phyloP scores from a whole-genome alignment of 92 coral and sea anemone species.

The Paragorgia papillata region DNA sequence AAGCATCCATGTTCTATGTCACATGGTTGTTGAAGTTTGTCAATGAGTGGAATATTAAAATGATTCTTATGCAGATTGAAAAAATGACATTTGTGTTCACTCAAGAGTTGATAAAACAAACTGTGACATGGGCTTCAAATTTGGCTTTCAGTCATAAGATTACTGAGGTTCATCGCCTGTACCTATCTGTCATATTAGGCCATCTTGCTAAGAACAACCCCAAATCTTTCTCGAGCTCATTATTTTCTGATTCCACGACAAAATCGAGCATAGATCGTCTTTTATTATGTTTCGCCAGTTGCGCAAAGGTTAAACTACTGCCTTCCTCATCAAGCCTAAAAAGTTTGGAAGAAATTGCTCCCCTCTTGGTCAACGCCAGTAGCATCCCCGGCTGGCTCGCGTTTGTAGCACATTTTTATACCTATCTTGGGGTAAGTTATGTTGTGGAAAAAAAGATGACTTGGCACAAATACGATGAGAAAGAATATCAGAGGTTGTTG shows the following conservation, averaged over 20 bases:
- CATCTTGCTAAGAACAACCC: not conserved
- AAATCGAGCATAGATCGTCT: constrained; percentile 18
- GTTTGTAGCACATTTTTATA: constrained; percentile 27
- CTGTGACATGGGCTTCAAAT: not conserved
- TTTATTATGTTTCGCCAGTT: not conserved
- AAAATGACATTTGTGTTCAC: not conserved
- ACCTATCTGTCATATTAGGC: constrained; percentile 6
- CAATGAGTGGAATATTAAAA: constrained; percentile 3
- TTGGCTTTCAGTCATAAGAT: not conserved
- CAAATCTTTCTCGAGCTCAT: not conserved
- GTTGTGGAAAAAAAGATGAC: not conserved
- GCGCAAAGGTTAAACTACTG: not conserved
- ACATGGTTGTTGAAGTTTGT: not conserved
- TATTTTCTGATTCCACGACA: not conserved
- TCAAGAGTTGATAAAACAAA: not conserved
- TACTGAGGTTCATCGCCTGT: constrained; percentile 7
- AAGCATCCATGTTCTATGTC: constrained; percentile 12
- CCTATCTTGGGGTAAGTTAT: constrained; percentile 8
- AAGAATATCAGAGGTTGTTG: constrained; percentile 14
- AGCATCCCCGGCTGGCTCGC: constrained; percentile 35
- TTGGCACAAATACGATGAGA: not conserved
- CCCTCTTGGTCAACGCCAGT: constrained; percentile 8
- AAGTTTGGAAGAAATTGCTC: constrained; percentile 17
- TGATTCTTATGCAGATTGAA: constrained; percentile 8
- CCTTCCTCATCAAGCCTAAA: constrained; percentile 17